A percentile compares a stretch with the other conserved stretches of the same genome.
phyloP scores from a whole-genome alignment of 2,888 invertebrate species.

The Parnassius apollo region DNA sequence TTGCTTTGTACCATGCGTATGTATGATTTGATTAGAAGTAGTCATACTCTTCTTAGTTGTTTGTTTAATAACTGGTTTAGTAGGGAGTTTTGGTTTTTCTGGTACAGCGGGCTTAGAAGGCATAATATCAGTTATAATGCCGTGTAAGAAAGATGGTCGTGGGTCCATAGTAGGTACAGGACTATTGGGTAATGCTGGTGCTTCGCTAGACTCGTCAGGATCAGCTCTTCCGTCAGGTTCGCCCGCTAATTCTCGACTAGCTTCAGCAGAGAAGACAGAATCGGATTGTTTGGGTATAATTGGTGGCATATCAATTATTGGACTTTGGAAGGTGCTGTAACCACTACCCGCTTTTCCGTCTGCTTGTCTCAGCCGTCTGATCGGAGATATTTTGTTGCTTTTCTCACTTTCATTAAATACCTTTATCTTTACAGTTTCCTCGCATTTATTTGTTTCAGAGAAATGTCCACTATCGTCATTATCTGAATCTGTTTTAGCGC shows the following conservation, averaged over 20 bases:
- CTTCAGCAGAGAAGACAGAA: slow-evolving; percentile 75
- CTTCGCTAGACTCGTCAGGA: slow-evolving; percentile 85
- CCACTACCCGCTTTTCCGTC: slow-evolving; percentile 70
- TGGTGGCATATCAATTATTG: slow-evolving; percentile 72
- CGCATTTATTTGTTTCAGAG: slow-evolving; percentile 71
- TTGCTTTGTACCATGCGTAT: slow-evolving; percentile 74
- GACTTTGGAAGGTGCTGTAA: slow-evolving; percentile 74
- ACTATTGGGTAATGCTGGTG: slow-evolving; percentile 85
- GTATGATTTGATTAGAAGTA: slow-evolving; percentile 69
- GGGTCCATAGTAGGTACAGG: slow-evolving; percentile 83
- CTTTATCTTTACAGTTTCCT: slow-evolving; percentile 77
- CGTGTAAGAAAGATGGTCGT: slow-evolving; percentile 87
- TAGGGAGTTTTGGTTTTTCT: slow-evolving; percentile 84
- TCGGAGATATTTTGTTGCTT: slow-evolving; percentile 68
- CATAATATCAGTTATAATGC: slow-evolving; percentile 77
- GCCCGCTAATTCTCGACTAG: slow-evolving; percentile 89
- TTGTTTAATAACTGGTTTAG: slow-evolving; percentile 81
- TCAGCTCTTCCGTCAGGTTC: slow-evolving; percentile 94
- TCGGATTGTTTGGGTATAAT: slow-evolving; percentile 70
- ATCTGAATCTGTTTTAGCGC: slow-evolving; percentile 81
- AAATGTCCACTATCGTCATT: slow-evolving; percentile 79
- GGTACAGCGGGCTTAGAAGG: slow-evolving; percentile 84
- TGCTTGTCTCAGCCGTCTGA: slow-evolving; percentile 67
- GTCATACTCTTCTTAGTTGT: slow-evolving; percentile 61
- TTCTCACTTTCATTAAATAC: slow-evolving; percentile 73